Conservation (phyloP, 2,113 vertebrate genomes). For the Thalassoma bifasciatum region DNA sequence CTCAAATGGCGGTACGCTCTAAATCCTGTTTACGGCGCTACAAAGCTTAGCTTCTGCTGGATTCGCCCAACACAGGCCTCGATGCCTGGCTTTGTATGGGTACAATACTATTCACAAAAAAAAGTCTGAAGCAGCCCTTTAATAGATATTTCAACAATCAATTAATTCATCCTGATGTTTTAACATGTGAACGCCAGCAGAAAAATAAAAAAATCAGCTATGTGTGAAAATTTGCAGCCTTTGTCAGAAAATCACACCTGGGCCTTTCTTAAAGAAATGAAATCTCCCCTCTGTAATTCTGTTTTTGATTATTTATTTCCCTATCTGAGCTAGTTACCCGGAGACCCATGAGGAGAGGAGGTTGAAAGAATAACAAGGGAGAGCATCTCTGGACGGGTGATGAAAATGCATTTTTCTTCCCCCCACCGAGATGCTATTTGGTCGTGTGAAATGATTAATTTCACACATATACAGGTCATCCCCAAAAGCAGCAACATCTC, state of each 20-base stretch:
- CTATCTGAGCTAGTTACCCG: constrained; percentile 51
- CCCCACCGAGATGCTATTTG: constrained; percentile 71
- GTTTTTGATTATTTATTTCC: constrained; percentile 23
- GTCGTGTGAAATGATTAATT: constrained; percentile 83
- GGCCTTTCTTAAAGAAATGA: constrained; percentile 37
- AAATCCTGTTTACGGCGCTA: neutral
- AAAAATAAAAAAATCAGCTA: constrained; percentile 16
- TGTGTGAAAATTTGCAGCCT: constrained; percentile 21
- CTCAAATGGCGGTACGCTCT: neutral
- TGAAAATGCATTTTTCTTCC: constrained; percentile 73
- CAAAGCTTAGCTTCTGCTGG: neutral
- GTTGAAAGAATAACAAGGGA: constrained; percentile 19
- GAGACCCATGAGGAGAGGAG: constrained; percentile 24
- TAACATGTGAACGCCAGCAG: neutral
- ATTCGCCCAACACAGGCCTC: neutral
- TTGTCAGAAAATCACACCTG: constrained; percentile 30
- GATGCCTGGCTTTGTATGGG: neutral
- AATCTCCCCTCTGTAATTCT: constrained; percentile 13
- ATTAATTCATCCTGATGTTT: neutral
- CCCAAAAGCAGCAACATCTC: constrained; percentile 80
- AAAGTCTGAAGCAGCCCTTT: neutral
- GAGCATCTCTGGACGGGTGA: constrained; percentile 63
- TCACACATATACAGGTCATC: constrained; percentile 82
- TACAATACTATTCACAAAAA: neutral
- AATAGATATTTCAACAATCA: neutral